Base-by-base conservation (phyloP, 2,797 vertebrate species). In the Ptychadena robeensis region DNA sequence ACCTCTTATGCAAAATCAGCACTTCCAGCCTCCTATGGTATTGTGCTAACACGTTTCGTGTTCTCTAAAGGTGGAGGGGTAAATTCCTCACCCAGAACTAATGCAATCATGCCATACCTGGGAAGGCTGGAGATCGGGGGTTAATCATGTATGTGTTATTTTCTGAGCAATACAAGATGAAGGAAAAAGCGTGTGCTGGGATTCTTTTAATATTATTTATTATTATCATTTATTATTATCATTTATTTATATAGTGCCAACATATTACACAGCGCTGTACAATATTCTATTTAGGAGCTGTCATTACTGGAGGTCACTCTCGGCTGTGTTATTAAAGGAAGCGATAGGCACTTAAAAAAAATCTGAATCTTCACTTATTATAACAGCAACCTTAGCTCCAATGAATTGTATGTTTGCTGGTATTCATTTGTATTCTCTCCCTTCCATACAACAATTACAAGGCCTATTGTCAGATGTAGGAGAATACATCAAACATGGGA, bases 1-100 rank as follows among this genome's bases (percentile, higher is more conserved):
- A 94, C 92, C 93, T 93, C 92, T 89, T 88, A 92, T 95, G 94
- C 94, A 94, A 93, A 94, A 94, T 95, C 92, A 94, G 92, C 95
- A 96, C 92, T 95, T 95, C 94, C 92, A 91, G 93, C 91, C 90
- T 91, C 90, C 90, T 89, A 91, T 92, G 92, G 91, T 87, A 90
- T 35, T 40, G 30, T 71, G 11, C 40, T 37, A 61, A 73, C 32
- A 12, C 76, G 8, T 25, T 37, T 79, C 67, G 25, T 40, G 30
- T 67, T 65, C 37, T 81, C 37, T 9, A 28, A 5, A 27, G 59
- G n/a, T 12, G n/a, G 34, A 30, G 35, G 40, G 38, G 38, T 25
- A 72, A 34, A 31, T 66, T 77, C 32, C 30, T 67, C 22, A 53
- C 63, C 75, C 30, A 22, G 25, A 48, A 48, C 75, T 14, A 40